Conservation (phyloP, 2,888 invertebrate genomes). For the Abscondita cerata region DNA sequence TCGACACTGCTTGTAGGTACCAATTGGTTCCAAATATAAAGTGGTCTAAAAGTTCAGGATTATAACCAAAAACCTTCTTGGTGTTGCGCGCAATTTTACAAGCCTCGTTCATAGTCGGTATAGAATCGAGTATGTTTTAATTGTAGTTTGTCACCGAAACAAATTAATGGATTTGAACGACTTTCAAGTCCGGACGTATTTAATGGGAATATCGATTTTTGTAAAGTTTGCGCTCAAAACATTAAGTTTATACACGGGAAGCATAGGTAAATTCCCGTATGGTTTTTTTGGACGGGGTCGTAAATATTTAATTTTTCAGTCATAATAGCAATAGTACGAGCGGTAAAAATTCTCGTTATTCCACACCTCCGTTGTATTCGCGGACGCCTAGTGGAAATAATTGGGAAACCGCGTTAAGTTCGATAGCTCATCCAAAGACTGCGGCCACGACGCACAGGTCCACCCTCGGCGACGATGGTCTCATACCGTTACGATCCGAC, state of each 20-base stretch:
- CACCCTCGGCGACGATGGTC: slow-evolving; percentile 72
- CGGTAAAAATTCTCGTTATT: slow-evolving; percentile 51
- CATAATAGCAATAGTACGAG: slow-evolving; percentile 41
- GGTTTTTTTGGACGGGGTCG: background rate
- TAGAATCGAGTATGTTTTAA: slow-evolving; percentile 9
- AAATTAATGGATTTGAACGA: slow-evolving; percentile 54
- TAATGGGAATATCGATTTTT: slow-evolving; percentile 46
- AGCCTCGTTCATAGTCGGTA: too few species aligned
- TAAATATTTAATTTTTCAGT: slow-evolving; percentile 25
- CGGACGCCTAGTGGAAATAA: slow-evolving; percentile 63
- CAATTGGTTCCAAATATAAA: too few species aligned
- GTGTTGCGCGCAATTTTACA: slow-evolving; percentile 1
- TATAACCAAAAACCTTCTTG: too few species aligned
- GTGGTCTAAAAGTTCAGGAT: too few species aligned
- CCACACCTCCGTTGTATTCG: slow-evolving; percentile 63
- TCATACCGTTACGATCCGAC: slow-evolving; percentile 74
- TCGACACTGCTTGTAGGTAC: too few species aligned
- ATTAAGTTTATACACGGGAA: slow-evolving; percentile 49
- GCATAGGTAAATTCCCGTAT: slow-evolving; percentile 39
- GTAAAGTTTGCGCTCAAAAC: slow-evolving; percentile 54
- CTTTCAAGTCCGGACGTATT: slow-evolving; percentile 44
- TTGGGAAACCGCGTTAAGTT: slow-evolving; percentile 48
- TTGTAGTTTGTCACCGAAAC: slow-evolving; percentile 51
- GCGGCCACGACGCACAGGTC: slow-evolving; percentile 50
- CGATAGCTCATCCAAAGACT: slow-evolving; percentile 20